A percentile compares a stretch with the other conserved stretches of the same genome.
Evolutionary conservation across 2,113 vertebrate species (phyloP).

Genomic region (Pagrus major): DNA sequence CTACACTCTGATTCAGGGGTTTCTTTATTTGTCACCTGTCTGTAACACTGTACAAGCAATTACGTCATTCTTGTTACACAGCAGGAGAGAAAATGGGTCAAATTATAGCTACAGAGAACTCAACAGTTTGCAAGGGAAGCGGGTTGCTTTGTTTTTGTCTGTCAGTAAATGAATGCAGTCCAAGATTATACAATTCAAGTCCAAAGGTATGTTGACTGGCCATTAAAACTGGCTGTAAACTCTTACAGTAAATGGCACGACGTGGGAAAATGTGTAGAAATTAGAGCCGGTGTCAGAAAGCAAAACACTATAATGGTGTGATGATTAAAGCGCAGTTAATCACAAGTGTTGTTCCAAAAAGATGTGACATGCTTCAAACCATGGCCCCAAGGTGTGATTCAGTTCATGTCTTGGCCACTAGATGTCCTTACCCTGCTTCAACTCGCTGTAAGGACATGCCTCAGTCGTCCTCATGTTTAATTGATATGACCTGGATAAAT

Average conservation of each 20-base stretch:
- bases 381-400: slow-evolving; percentile 15
- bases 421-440: slow-evolving; percentile 76
- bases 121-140: slow-evolving; percentile 1
- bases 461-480: slow-evolving; percentile 52
- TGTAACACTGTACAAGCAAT: neutral
- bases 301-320: neutral
- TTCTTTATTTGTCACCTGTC: neutral
- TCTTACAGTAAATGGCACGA: neutral
- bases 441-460: slow-evolving; percentile 24
- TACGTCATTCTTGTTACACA: neutral
- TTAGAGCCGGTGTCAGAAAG: neutral
- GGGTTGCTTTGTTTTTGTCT: neutral
- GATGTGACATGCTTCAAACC: neutral
- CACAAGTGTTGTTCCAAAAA: neutral
- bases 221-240: neutral
- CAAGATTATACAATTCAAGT: neutral
- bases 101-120: neutral
- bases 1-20: too few relatives aligned
- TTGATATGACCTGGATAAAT: slow-evolving; percentile 55
- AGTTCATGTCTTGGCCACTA: slow-evolving; percentile 71
- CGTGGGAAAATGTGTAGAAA: neutral
- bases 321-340: slow-evolving; percentile 14
- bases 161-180: neutral
- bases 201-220: neutral
- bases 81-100: slow-evolving; percentile 10